Conservation (phyloP, 2,888 invertebrate species). For the Nineta flava region DNA sequence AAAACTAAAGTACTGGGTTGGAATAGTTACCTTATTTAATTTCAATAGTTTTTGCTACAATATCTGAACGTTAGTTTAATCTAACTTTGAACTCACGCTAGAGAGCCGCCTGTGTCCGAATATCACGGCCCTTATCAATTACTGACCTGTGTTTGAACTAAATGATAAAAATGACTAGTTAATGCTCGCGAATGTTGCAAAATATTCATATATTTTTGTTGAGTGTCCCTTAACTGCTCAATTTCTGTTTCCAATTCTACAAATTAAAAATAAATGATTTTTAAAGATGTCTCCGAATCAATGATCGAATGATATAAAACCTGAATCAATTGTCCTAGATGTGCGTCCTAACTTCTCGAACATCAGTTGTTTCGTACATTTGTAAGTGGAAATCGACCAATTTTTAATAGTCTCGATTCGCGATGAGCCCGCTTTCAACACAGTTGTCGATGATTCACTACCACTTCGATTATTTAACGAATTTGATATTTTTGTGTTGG, state of each 20-base stretch:
- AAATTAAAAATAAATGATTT: conserved; percentile 14
- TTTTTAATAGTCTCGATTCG: conserved; percentile 86
- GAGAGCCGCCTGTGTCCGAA: too few species aligned
- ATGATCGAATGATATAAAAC: conserved; percentile 25
- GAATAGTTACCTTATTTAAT: too few species aligned
- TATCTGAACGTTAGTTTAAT: too few species aligned
- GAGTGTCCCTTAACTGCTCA: conserved; percentile 82
- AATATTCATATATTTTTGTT: conserved; percentile 79
- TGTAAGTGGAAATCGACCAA: conserved; percentile 97
- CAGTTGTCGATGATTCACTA: conserved; percentile 36
- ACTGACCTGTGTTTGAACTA: conserved; percentile 67
- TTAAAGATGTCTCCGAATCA: background rate
- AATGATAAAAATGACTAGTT: conserved; percentile 75
- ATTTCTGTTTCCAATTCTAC: conserved; percentile 87
- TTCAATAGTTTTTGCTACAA: too few species aligned
- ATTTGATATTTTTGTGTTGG: conserved; percentile 25
- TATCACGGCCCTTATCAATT: too few species aligned
- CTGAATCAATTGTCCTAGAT: conserved; percentile 75
- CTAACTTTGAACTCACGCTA: too few species aligned
- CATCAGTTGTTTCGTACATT: conserved; percentile 92
- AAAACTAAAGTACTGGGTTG: too few species aligned
- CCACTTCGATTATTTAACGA: conserved; percentile 34
- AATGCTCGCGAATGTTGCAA: conserved; percentile 73
- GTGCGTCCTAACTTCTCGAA: conserved; percentile 93
- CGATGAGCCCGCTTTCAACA: conserved; percentile 52